Evolutionary conservation across 2,797 vertebrate species (phyloP).

Genomic region (Thamnophis elegans): DNA sequence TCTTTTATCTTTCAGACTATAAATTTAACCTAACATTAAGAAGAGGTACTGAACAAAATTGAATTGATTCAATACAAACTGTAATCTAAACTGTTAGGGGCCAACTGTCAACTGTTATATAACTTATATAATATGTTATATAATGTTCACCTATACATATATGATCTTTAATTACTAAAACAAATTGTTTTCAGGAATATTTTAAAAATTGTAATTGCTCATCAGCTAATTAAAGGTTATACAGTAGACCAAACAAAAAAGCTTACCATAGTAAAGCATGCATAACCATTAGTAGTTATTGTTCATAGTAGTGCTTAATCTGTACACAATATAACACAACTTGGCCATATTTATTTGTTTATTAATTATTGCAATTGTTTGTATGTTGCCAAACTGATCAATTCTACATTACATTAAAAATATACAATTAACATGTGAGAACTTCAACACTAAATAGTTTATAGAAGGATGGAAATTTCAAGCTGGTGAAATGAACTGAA

Average conservation of each 20-base stretch:
- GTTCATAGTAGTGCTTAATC: background rate
- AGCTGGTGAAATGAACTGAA: background rate
- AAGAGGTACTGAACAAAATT: background rate
- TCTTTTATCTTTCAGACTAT: background rate
- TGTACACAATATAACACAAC: background rate
- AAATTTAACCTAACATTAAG: background rate
- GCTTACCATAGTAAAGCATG: background rate
- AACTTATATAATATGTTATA: background rate
- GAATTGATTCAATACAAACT: background rate
- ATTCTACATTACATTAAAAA: background rate
- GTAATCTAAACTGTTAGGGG: background rate
- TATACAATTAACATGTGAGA: background rate
- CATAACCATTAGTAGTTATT: background rate
- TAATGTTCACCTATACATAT: background rate
- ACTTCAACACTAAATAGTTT: background rate
- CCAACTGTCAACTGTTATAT: background rate
- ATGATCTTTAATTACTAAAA: background rate
- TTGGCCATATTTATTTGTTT: background rate
- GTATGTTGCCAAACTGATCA: background rate
- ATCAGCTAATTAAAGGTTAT: background rate
- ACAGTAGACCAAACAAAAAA: background rate
- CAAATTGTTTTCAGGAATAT: background rate
- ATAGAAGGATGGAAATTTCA: background rate
- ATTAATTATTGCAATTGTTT: background rate
- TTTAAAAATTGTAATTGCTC: background rate